These are phyloP conservation scores for Criorhina ranunculi DNA, from an alignment of 2,888 invertebrate species.

Conservation along the genomic window DNA sequence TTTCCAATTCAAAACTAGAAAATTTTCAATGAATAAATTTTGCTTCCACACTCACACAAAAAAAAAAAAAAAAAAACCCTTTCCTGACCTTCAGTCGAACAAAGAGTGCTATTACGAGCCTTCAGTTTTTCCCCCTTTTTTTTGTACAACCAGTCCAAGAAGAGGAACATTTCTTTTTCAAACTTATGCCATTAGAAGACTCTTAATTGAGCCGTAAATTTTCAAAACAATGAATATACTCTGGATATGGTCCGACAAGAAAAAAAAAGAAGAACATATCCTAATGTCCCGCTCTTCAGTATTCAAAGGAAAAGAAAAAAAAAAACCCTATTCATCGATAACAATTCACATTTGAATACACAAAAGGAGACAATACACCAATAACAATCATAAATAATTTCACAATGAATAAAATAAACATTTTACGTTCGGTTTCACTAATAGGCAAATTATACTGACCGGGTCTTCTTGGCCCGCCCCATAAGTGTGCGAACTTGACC, in stretches of 20 bases:
- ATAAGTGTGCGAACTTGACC: conserved; percentile 48
- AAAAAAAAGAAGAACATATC: conserved; percentile 8
- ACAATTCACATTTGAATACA: conserved; percentile 67
- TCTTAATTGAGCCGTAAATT: conserved; percentile 58
- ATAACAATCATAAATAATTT: conserved; percentile 73
- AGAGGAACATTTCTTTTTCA: conserved; percentile 18
- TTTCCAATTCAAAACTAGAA: too few relatives aligned
- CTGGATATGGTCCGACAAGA: conserved; percentile 7
- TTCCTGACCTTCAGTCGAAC: too few relatives aligned
- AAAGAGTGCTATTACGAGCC: too few relatives aligned
- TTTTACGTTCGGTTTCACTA: conserved; percentile 62
- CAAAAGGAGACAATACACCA: conserved; percentile 57
- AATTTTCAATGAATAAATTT: too few relatives aligned
- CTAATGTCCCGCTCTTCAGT: conserved; percentile 11
- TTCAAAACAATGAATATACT: conserved; percentile 43
- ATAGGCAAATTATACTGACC: conserved; percentile 68
- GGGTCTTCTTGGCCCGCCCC: conserved; percentile 4
- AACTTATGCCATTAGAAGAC: conserved; percentile 37
- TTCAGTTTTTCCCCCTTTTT: too few relatives aligned
- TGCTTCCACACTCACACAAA: too few relatives aligned
- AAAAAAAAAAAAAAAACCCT: too few relatives aligned
- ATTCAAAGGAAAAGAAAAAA: conserved; percentile 25
- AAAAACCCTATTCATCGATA: conserved; percentile 42
- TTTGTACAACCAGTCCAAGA: background rate
- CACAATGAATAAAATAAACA: conserved; percentile 68